These are phyloP conservation scores for Bolborhynchus lineola DNA, from an alignment of 2,113 vertebrate genomes.

Conservation along the genomic window DNA sequence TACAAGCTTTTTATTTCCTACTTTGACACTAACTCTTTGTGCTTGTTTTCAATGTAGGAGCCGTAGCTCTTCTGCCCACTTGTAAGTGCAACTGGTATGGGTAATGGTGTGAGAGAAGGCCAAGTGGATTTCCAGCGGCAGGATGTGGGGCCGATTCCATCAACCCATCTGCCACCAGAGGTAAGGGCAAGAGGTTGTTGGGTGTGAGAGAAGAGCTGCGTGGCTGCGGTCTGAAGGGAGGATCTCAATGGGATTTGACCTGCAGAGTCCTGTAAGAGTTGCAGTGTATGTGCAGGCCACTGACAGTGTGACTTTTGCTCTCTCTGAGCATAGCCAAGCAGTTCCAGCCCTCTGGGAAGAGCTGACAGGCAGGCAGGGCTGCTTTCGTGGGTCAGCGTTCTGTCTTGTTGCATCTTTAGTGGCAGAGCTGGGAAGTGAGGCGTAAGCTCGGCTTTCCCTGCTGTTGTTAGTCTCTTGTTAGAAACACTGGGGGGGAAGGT, in stretches of 20 bases:
- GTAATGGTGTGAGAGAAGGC: slow-evolving; percentile 86
- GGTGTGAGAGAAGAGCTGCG: neutral
- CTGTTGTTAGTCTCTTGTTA: neutral
- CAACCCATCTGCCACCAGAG: slow-evolving; percentile 53
- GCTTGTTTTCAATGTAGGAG: slow-evolving; percentile 18
- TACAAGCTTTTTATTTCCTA: neutral
- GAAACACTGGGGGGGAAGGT: neutral
- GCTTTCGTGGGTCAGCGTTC: neutral
- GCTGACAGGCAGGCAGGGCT: neutral
- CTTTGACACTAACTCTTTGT: neutral
- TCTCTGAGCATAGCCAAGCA: neutral
- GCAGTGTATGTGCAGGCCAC: accelerated
- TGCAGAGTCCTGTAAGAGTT: neutral
- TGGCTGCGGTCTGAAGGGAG: neutral
- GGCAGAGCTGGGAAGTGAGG: neutral
- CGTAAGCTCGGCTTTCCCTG: accelerated
- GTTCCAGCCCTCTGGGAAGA: neutral
- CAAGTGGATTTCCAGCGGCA: slow-evolving; percentile 71
- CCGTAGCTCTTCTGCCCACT: slow-evolving; percentile 43
- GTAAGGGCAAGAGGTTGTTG: slow-evolving; percentile 17
- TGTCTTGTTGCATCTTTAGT: neutral
- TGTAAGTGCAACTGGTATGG: slow-evolving; percentile 80
- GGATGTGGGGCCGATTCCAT: slow-evolving; percentile 73
- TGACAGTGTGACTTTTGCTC: accelerated
- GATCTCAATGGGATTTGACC: neutral